Conservation (phyloP, 1,140 invertebrate genomes). For the Lepidostoma basale region DNA sequence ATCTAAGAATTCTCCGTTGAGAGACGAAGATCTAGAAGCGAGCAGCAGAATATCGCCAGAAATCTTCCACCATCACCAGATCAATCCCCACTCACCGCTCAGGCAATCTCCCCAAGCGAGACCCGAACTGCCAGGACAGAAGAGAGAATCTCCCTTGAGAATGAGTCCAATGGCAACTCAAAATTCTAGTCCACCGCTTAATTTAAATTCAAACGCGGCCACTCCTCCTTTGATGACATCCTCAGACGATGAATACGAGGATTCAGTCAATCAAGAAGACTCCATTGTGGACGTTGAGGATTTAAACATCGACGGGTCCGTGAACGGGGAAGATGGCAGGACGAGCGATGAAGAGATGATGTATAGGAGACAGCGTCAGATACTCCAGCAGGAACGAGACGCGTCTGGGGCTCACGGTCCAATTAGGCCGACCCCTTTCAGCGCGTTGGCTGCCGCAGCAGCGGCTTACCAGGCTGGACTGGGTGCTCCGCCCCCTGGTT, state of each 20-base stretch:
- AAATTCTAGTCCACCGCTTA: constrained; percentile 51
- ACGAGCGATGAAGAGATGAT: constrained; percentile 50
- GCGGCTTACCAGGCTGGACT: constrained; percentile 63
- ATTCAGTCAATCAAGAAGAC: constrained; percentile 67
- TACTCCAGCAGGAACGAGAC: constrained; percentile 46
- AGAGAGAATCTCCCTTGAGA: constrained; percentile 48
- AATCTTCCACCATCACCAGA: constrained; percentile 57
- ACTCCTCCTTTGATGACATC: constrained; percentile 52
- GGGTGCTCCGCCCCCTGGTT: constrained; percentile 54
- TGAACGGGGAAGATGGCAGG: constrained; percentile 50
- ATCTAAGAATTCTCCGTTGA: constrained; percentile 46
- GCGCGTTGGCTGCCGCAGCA: constrained; percentile 68
- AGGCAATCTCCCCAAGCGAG: constrained; percentile 56
- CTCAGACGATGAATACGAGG: constrained; percentile 68
- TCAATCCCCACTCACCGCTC: constrained; percentile 56
- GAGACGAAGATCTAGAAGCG: constrained; percentile 54
- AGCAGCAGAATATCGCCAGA: constrained; percentile 48
- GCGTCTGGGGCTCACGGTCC: constrained; percentile 61
- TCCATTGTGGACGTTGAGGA: constrained; percentile 73
- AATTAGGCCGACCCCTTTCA: constrained; percentile 71
- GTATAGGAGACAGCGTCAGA: constrained; percentile 51
- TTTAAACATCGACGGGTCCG: constrained; percentile 60
- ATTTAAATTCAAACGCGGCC: constrained; percentile 47
- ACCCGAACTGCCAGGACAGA: constrained; percentile 56
- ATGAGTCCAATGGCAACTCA: constrained; percentile 51